Conservation (phyloP, 1,140 invertebrate species). For the Drosophila prosaltans region DNA sequence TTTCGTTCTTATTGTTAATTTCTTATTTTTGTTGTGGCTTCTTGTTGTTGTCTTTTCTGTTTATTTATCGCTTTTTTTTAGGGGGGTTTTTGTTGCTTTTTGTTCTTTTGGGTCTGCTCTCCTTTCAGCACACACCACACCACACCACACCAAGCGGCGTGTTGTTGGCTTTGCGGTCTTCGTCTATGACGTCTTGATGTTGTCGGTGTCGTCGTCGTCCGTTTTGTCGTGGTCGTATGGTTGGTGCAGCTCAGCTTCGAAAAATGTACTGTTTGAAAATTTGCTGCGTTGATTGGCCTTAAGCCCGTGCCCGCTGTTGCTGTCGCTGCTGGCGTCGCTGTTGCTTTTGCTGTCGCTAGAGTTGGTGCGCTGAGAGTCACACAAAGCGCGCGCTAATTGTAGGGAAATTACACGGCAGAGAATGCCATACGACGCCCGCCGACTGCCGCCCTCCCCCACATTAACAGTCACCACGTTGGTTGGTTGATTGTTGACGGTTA, state of each 20-base stretch:
- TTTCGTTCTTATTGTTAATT: neutral
- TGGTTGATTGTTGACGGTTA: constrained; percentile 17
- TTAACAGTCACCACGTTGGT: constrained; percentile 7
- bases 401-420: constrained; percentile 70
- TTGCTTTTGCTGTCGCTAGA: constrained; percentile 7
- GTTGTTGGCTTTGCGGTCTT: constrained; percentile 25
- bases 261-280: constrained; percentile 79
- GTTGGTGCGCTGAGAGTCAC: constrained; percentile 18
- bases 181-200: constrained; percentile 26
- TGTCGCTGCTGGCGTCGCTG: constrained; percentile 27
- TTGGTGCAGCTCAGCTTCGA: constrained; percentile 73
- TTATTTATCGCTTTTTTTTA: neutral
- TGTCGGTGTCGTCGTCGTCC: constrained; percentile 29
- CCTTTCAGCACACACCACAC: constrained; percentile 5
- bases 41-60: constrained; percentile 11
- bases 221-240: constrained; percentile 28
- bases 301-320: constrained; percentile 55
- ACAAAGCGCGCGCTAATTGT: constrained; percentile 69
- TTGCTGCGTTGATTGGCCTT: constrained; percentile 78
- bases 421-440: constrained; percentile 16
- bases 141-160: constrained; percentile 1
- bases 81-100: neutral
- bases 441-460: neutral
- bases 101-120: constrained; percentile 9
- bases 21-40: constrained; percentile 19